Evolutionary conservation across 2,113 vertebrate species (phyloP).

Genomic region (Tragulus kanchil): DNA sequence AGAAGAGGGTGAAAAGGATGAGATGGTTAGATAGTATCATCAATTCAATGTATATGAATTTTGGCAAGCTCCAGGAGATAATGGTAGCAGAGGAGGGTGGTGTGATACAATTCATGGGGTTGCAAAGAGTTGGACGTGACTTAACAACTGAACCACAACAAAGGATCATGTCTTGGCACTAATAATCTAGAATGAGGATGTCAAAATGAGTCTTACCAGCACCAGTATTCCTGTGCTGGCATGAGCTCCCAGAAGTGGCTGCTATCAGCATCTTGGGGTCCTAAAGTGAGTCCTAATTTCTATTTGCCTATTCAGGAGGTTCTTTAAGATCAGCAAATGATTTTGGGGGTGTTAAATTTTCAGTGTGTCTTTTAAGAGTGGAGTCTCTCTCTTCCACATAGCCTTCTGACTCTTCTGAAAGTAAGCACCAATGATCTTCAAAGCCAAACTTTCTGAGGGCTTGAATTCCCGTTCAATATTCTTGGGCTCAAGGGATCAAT

Average conservation of each 20-base stretch:
- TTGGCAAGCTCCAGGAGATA: not conserved
- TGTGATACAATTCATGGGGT: not conserved
- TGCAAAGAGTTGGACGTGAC: accelerated
- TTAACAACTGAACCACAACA: not conserved
- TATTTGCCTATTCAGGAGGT: not conserved
- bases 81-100: not conserved
- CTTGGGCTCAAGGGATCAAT: not conserved
- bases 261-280: too few species aligned
- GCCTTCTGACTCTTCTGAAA: not conserved
- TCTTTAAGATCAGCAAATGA: not conserved
- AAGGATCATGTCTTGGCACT: not conserved
- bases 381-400: not conserved
- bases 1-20: not conserved
- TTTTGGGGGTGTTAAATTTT: not conserved
- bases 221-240: not conserved
- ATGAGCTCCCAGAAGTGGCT: not conserved
- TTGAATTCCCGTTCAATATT: not conserved
- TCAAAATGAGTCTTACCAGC: not conserved
- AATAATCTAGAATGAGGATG: not conserved
- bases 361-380: not conserved
- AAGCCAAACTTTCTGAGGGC: not conserved
- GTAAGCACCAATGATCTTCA: not conserved
- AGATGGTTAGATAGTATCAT: not conserved
- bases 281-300: too few species aligned
- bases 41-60: not conserved